Conservation (phyloP, 2,888 invertebrate genomes). For the Pherbina coryleti region DNA sequence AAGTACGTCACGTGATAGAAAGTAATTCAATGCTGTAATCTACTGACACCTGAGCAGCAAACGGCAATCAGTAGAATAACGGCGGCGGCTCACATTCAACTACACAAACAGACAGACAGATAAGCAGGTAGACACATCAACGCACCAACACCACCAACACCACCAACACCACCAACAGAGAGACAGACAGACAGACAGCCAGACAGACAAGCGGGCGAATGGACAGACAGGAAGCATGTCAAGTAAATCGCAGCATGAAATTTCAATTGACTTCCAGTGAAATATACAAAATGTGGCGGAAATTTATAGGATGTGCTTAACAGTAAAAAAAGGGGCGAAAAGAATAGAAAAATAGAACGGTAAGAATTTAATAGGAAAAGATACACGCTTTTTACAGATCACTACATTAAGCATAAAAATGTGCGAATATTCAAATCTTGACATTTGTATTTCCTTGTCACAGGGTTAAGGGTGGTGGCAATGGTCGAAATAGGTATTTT, state of each 20-base stretch:
- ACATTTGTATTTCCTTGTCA: too few relatives aligned
- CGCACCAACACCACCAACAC: too few relatives aligned
- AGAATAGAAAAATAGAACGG: not conserved
- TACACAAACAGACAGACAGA: not conserved
- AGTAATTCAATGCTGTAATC: not conserved
- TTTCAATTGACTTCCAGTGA: not conserved
- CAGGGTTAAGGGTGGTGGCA: too few relatives aligned
- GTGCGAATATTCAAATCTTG: too few relatives aligned
- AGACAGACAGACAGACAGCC: too few relatives aligned
- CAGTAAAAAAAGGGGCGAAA: not conserved
- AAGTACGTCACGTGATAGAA: not conserved
- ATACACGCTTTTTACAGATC: too few relatives aligned
- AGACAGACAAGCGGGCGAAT: not conserved
- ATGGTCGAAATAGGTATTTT: too few relatives aligned
- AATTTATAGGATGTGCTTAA: too few relatives aligned
- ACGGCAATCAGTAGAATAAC: not conserved
- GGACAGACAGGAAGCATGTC: not conserved
- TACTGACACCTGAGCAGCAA: not conserved
- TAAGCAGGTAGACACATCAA: not conserved
- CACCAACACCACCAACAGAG: too few relatives aligned
- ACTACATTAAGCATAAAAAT: too few relatives aligned
- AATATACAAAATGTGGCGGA: too few relatives aligned
- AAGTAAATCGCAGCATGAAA: not conserved
- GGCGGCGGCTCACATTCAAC: not conserved
- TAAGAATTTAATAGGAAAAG: too few relatives aligned